Evolutionary conservation across 2,797 vertebrate species (phyloP).

Genomic region (Choloepus didactylus): DNA sequence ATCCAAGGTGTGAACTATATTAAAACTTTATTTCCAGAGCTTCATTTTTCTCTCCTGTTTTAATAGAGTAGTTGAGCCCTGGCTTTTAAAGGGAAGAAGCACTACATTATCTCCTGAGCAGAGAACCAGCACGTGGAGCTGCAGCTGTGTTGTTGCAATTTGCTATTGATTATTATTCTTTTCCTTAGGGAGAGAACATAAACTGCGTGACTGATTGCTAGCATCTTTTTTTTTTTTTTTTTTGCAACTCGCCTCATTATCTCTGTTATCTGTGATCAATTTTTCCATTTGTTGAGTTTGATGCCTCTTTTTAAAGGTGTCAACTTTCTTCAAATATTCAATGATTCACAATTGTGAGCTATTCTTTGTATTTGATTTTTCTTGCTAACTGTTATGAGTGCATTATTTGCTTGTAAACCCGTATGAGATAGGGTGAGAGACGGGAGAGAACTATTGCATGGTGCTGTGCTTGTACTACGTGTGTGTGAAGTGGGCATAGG

Average conservation of each 20-base stretch:
- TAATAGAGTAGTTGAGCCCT: neutral
- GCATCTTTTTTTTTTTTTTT: neutral
- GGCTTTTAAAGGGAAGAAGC: neutral
- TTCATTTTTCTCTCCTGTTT: neutral
- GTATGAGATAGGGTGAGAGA: neutral
- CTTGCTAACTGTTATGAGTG: neutral
- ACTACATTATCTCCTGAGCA: rapidly evolving
- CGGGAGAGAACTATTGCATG: neutral
- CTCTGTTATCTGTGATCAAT: neutral
- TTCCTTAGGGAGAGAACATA: neutral
- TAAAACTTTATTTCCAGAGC: neutral
- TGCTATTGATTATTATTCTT: neutral
- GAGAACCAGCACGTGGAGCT: neutral
- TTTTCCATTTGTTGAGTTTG: slow-evolving; percentile 3
- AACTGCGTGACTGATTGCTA: neutral
- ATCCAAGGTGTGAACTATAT: neutral
- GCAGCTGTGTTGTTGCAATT: too few relatives aligned
- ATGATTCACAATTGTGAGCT: slow-evolving; percentile 11
- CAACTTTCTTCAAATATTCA: slow-evolving; percentile 17
- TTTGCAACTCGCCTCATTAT: neutral
- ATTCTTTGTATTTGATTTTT: neutral
- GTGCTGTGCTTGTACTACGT: rapidly evolving
- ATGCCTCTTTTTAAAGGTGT: neutral
- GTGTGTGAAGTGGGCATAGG: neutral
- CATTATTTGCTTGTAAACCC: neutral